Conservation (phyloP, 2,888 invertebrate genomes). For the Dynastes tityus region DNA sequence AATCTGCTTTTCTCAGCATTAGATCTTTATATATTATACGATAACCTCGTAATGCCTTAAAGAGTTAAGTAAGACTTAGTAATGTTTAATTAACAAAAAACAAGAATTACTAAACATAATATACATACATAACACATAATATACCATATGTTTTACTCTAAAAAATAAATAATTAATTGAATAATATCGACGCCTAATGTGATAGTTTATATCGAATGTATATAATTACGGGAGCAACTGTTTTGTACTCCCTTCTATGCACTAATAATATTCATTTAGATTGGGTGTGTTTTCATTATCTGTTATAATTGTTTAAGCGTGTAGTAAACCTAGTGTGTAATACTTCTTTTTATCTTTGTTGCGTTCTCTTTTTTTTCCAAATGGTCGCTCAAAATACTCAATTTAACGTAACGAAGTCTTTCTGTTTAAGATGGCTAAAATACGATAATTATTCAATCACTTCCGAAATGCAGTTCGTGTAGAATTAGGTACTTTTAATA, state of each 20-base stretch:
- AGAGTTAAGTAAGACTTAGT: conserved; percentile 48
- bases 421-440: background rate
- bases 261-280: conserved; percentile 16
- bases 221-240: background rate
- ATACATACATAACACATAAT: conserved; percentile 24
- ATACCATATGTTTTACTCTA: conserved; percentile 10
- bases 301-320: conserved; percentile 14
- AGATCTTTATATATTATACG: conserved; percentile 30
- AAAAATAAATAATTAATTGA: conserved; percentile 18
- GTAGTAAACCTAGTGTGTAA: background rate
- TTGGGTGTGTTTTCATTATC: conserved; percentile 18
- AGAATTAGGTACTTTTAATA: conserved; percentile 17
- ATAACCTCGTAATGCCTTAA: conserved; percentile 47
- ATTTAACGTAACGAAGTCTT: background rate
- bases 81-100: conserved; percentile 17
- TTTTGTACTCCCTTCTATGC: conserved; percentile 8
- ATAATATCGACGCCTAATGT: conserved; percentile 35
- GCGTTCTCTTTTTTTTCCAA: background rate
- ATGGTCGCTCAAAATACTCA: conserved; percentile 1
- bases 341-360: background rate
- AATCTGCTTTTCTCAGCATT: conserved; percentile 36
- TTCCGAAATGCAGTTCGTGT: conserved; percentile 10
- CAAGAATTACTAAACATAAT: conserved; percentile 1
- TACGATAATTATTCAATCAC: background rate
- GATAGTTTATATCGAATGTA: conserved; percentile 33